These are phyloP conservation scores for Tenthredo amoena DNA, from an alignment of 2,888 invertebrate genomes.

Conservation along the genomic window DNA sequence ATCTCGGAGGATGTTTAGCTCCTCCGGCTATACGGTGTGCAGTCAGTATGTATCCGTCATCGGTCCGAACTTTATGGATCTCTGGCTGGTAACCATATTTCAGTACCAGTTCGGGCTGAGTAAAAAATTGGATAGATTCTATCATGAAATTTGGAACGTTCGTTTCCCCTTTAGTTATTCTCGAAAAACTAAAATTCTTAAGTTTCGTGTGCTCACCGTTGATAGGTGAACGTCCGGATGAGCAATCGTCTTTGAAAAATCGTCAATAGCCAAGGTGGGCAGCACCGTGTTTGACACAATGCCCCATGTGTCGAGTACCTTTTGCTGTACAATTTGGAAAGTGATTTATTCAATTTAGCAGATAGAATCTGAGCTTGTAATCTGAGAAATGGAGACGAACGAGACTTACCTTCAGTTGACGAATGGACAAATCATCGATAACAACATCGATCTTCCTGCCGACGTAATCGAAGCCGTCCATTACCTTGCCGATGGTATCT, in stretches of 20 bases:
- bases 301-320: conserved; percentile 67
- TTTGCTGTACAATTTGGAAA: conserved; percentile 58
- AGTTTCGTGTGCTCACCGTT: conserved; percentile 60
- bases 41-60: conserved; percentile 68
- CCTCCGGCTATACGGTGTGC: conserved; percentile 67
- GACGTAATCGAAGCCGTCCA: conserved; percentile 64
- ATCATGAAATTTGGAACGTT: background rate
- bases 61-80: conserved; percentile 65
- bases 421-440: conserved; percentile 65
- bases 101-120: conserved; percentile 66
- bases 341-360: background rate
- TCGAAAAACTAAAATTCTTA: background rate
- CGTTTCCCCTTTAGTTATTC: background rate
- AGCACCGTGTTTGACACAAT: conserved; percentile 65
- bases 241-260: conserved; percentile 69
- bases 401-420: conserved; percentile 47
- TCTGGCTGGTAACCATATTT: conserved; percentile 69
- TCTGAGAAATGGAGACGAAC: conserved; percentile 17
- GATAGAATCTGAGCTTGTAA: background rate
- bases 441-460: conserved; percentile 66
- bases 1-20: conserved; percentile 57
- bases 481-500: conserved; percentile 65
- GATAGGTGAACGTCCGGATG: conserved; percentile 70
- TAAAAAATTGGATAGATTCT: background rate
- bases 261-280: conserved; percentile 66